Evolutionary conservation across 2,113 vertebrate genomes (phyloP).

Genomic region (Xyrauchen texanus): DNA sequence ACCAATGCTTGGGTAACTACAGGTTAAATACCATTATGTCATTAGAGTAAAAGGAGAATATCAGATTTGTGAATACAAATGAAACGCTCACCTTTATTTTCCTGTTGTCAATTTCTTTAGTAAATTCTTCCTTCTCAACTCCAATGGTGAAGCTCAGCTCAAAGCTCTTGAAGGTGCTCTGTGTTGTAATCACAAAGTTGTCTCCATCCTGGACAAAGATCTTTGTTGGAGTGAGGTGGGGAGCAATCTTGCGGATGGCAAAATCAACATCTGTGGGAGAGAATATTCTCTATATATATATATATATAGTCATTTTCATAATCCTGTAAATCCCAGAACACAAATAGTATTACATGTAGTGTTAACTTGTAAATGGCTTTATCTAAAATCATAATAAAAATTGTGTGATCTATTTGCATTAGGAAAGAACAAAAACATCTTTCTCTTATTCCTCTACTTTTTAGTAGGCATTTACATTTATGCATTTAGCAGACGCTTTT

Average conservation of each 20-base stretch:
- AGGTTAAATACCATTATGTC: background rate
- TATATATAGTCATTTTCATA: too few relatives aligned
- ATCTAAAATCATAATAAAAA: background rate
- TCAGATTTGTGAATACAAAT: background rate
- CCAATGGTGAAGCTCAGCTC: slow-evolving; percentile 82
- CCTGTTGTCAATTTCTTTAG: slow-evolving; percentile 87
- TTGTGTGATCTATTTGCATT: background rate
- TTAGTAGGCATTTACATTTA: too few relatives aligned
- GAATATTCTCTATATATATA: background rate
- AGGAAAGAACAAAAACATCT: background rate
- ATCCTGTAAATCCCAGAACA: too few relatives aligned
- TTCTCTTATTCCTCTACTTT: too few relatives aligned
- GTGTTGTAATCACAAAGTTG: slow-evolving; percentile 83
- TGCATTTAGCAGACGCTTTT: too few relatives aligned
- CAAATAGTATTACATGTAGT: too few relatives aligned
- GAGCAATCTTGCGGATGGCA: slow-evolving; percentile 89
- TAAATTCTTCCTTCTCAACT: slow-evolving; percentile 86
- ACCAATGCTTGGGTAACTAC: background rate
- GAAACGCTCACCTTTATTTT: slow-evolving; percentile 76
- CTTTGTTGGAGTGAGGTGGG: slow-evolving; percentile 84
- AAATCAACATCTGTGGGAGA: slow-evolving; percentile 83
- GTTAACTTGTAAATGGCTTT: background rate
- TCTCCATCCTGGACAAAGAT: slow-evolving; percentile 84
- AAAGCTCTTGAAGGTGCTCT: slow-evolving; percentile 89
- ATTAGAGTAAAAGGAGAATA: background rate